Conservation (phyloP, 1,140 invertebrate genomes). For the Calephelis nemesis region DNA sequence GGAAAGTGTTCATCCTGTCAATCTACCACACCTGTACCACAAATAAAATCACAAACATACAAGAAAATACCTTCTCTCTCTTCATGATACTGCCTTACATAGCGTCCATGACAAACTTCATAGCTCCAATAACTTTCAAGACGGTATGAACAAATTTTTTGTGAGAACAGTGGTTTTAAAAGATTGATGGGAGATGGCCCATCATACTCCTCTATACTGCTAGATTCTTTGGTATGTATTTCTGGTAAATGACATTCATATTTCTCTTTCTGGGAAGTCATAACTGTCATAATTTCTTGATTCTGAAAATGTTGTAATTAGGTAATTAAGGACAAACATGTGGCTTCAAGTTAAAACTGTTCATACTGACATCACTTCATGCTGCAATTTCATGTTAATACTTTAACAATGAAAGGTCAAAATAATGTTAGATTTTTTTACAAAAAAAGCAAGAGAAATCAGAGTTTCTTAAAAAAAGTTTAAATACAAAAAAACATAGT, state of each 20-base stretch:
- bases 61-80: conserved; percentile 86
- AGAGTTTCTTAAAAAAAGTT: no score
- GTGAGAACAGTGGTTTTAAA: conserved; percentile 86
- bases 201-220: conserved; percentile 80
- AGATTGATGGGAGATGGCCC: conserved; percentile 88
- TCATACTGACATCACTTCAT: no score
- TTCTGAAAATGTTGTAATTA: conserved; percentile 57
- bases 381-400: no score
- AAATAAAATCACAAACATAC: no score
- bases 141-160: conserved; percentile 90
- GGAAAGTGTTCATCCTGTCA: no score
- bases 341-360: no score
- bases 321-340: no score
- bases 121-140: conserved; percentile 98
- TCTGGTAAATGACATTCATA: conserved; percentile 89
- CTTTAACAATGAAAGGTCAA: no score
- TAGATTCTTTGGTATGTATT: conserved; percentile 80
- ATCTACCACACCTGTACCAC: no score
- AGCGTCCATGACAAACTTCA: conserved; percentile 95
- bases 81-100: conserved; percentile 96
- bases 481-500: no score
- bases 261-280: conserved; percentile 84
- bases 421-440: no score
- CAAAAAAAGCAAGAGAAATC: no score
- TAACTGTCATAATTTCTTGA: conserved; percentile 79